Base-by-base conservation (phyloP, 2,113 vertebrate species). In the Sander lucioperca region DNA sequence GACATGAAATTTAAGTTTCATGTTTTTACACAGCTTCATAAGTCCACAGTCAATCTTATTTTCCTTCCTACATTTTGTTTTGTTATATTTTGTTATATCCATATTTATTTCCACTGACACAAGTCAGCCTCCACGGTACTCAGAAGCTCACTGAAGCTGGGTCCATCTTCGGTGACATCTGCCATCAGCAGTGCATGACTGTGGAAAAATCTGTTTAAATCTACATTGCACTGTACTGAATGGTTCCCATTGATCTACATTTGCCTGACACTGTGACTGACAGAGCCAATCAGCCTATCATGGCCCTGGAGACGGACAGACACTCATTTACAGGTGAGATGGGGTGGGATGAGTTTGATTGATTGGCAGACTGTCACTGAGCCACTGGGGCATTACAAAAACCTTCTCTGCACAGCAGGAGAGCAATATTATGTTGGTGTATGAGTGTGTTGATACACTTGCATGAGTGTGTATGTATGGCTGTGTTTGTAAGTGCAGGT, bases 281-380 rank as follows among this genome's bases (percentile, higher is more conserved):
- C 92, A 80, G 91, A 91, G 91, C 88, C 93, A 92, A 92, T 94
- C 92, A 93, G 93, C 89, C 91, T 93, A 94, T 94, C 90, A 65
- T 58, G 85, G 93, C 93, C 89, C 89, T 78, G 78, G 89, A 94
- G 94, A 94, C 77, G 39, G 84, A 87, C 90, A 93, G 88, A 92
- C 93, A 86, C 83, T 91, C 92, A 93, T 93, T 93, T 94, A 90
- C 91, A 93, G 93, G 89, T 94, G 91, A 86, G 91, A 88, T 72
- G 77, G 85, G 90, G 87, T 82, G 85, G 91, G 86, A 88, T 88
- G 86, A 53, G 77, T 85, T 84, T 93, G 93, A 94, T 86, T 90
- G 94, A 94, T 90, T 90, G 94, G 83, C 93, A 88, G 80, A 64
- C 93, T 94, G 94, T 94, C 94, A 91, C 77, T 14, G 87, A 93